These are phyloP conservation scores for Chaetorhynchus papuensis DNA, from an alignment of 2,113 vertebrate genomes.

Conservation along the genomic window DNA sequence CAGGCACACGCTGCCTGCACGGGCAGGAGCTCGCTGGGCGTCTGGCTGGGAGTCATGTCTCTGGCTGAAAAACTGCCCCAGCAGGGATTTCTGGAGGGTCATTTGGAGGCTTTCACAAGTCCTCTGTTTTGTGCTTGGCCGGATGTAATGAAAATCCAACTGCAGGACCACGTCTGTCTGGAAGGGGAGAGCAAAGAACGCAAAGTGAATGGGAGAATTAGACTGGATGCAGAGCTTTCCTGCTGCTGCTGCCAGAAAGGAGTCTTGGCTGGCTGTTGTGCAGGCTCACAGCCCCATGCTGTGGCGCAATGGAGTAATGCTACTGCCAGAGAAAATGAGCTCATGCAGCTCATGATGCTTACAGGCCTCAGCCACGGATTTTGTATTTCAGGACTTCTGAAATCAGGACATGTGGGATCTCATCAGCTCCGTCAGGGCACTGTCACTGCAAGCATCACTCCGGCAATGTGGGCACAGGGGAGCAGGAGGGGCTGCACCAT, in stretches of 20 bases:
- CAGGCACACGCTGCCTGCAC: not conserved
- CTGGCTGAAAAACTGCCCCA: constrained; percentile 69
- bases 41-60: not conserved
- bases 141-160: constrained; percentile 77
- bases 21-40: not conserved
- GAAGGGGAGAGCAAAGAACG: not conserved
- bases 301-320: not conserved
- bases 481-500: not conserved
- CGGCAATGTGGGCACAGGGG: not conserved
- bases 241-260: not conserved
- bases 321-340: not conserved
- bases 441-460: not conserved
- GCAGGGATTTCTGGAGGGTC: constrained; percentile 72
- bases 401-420: not conserved
- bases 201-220: not conserved
- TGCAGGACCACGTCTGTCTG: constrained; percentile 76
- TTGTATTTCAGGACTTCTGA: not conserved
- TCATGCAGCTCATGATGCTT: rapidly evolving
- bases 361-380: not conserved
- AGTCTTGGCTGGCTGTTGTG: not conserved
- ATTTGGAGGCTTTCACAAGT: constrained; percentile 67
- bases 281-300: constrained; percentile 41
- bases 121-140: constrained; percentile 56
- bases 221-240: not conserved
- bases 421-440: not conserved